These are phyloP conservation scores for Ctenosaura bakeri DNA, from an alignment of 2,797 vertebrate genomes.

Conservation along the genomic window DNA sequence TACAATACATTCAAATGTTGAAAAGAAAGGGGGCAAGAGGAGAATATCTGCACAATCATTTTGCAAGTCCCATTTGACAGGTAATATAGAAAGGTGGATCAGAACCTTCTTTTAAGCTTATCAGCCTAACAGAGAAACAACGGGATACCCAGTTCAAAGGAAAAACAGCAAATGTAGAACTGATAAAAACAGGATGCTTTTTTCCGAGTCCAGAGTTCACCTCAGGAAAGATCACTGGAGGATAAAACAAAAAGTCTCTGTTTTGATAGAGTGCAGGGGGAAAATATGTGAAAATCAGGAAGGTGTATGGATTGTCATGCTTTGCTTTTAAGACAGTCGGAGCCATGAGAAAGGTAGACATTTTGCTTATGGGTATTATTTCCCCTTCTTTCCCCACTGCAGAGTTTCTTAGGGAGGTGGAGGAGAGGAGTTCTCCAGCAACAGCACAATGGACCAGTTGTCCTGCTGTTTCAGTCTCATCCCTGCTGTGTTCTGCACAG, in stretches of 20 bases:
- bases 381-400: background rate
- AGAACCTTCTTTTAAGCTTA: constrained; percentile 31
- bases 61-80: background rate
- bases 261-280: constrained; percentile 26
- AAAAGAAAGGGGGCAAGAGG: background rate
- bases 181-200: background rate
- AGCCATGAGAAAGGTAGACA: background rate
- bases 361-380: background rate
- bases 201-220: background rate
- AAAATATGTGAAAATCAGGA: constrained; percentile 38
- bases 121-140: background rate
- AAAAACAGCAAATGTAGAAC: constrained; percentile 23
- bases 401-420: constrained; percentile 19
- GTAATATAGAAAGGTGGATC: background rate
- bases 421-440: constrained; percentile 38
- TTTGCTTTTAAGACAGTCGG: constrained; percentile 21
- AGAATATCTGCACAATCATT: background rate
- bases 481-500: constrained; percentile 38
- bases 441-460: constrained; percentile 23
- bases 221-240: background rate
- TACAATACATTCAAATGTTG: background rate
- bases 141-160: constrained; percentile 5
- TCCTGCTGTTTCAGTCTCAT: constrained; percentile 15
- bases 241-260: rapidly evolving
- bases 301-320: background rate